These are phyloP conservation scores for Oscheius sp. DNA, from an alignment of 2,888 invertebrate species.

Conservation along the genomic window DNA sequence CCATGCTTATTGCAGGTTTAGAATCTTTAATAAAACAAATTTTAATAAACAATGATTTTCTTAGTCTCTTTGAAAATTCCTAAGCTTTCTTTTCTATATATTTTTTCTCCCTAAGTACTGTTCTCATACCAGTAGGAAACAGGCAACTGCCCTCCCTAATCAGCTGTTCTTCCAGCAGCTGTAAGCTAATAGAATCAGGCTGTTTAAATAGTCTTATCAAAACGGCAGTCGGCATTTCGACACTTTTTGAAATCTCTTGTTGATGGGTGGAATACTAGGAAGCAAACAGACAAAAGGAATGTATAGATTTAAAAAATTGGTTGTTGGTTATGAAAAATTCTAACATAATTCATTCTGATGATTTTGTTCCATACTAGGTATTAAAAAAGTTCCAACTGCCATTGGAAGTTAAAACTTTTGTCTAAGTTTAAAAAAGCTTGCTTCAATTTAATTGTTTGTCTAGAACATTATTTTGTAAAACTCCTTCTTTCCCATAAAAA, in stretches of 20 bases:
- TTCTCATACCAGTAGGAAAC: background rate
- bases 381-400: too few species aligned
- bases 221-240: background rate
- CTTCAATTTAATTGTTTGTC: too few species aligned
- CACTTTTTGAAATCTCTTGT: constrained; percentile 6
- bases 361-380: background rate
- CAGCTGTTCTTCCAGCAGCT: background rate
- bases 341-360: background rate
- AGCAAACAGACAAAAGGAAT: too few species aligned
- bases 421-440: too few species aligned
- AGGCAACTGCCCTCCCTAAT: background rate
- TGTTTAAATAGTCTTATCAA: constrained; percentile 16
- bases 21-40: background rate
- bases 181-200: background rate
- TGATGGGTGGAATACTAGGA: background rate
- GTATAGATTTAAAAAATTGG: too few species aligned
- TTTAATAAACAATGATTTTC: background rate
- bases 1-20: background rate
- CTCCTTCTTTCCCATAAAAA: too few species aligned
- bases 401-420: too few species aligned
- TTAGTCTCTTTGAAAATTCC: background rate
- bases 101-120: background rate
- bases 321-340: too few species aligned
- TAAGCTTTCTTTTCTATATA: background rate
- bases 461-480: too few species aligned